Conservation (phyloP, 2,113 vertebrate genomes). For the Pycnonotus jocosus region DNA sequence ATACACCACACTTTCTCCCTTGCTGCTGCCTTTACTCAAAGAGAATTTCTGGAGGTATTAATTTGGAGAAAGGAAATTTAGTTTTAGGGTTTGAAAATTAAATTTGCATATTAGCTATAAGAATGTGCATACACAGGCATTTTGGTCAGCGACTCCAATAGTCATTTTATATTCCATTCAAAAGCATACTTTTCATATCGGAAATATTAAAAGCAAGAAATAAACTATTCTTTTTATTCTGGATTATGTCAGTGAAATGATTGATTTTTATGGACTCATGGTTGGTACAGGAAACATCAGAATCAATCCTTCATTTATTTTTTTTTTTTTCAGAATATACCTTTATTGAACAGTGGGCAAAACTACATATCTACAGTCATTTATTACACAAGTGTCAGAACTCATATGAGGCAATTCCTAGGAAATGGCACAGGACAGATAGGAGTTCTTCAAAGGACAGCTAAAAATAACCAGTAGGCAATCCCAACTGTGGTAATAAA, state of each 20-base stretch:
- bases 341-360: neutral
- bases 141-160: neutral
- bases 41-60: neutral
- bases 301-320: neutral
- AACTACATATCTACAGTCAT: neutral
- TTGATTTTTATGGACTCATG: neutral
- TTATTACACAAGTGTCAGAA: neutral
- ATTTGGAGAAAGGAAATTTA: neutral
- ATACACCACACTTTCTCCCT: neutral
- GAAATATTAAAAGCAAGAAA: neutral
- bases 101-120: neutral
- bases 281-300: neutral
- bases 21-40: neutral
- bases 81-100: neutral
- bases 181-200: neutral
- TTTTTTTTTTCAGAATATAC: neutral
- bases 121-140: neutral
- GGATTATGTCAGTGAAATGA: neutral
- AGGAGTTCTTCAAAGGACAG: neutral
- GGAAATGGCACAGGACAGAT: neutral
- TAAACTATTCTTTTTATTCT: neutral
- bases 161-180: neutral
- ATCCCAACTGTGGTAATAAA: constrained; percentile 31
- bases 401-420: neutral
- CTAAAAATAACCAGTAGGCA: constrained; percentile 3